These are phyloP conservation scores for Amblyopsis hoosieri DNA, from an alignment of 2,797 vertebrate genomes.

Conservation along the genomic window DNA sequence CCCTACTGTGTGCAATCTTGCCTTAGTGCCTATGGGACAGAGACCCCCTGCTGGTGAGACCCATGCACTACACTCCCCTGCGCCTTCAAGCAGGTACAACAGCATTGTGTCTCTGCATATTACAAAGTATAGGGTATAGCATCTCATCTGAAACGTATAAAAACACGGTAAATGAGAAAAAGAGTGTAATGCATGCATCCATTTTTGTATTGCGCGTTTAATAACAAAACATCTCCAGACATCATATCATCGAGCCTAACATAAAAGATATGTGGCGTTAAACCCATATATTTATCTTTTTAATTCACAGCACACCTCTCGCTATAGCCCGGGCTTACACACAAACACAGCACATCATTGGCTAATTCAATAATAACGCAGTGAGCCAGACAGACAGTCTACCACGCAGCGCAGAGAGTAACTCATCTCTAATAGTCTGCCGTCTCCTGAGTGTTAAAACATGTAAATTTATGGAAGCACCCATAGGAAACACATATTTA, in stretches of 20 bases:
- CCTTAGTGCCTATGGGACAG: no score
- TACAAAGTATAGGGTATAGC: no score
- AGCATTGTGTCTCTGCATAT: no score
- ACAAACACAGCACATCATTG: constrained; percentile 69
- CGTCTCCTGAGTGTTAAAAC: constrained; percentile 84
- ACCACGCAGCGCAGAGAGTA: constrained; percentile 60
- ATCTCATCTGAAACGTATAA: not conserved
- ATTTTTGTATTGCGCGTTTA: constrained; percentile 46
- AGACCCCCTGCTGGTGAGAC: no score
- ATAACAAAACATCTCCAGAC: constrained; percentile 35
- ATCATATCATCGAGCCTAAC: constrained; percentile 46
- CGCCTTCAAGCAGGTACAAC: no score
- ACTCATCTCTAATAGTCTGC: constrained; percentile 79
- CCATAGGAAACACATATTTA: constrained; percentile 85
- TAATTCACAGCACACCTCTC: constrained; percentile 63
- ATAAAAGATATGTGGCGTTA: constrained; percentile 41
- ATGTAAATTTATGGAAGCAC: constrained; percentile 85
- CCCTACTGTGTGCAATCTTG: no score
- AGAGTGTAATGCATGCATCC: constrained; percentile 10
- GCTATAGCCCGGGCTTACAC: constrained; percentile 67
- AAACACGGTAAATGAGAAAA: not conserved
- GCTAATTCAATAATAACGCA: constrained; percentile 80
- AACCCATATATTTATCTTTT: constrained; percentile 70
- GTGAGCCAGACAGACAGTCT: constrained; percentile 48
- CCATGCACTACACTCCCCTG: no score